These are phyloP conservation scores for Eupithecia pulchellata DNA, from an alignment of 2,888 invertebrate species.

Conservation along the genomic window DNA sequence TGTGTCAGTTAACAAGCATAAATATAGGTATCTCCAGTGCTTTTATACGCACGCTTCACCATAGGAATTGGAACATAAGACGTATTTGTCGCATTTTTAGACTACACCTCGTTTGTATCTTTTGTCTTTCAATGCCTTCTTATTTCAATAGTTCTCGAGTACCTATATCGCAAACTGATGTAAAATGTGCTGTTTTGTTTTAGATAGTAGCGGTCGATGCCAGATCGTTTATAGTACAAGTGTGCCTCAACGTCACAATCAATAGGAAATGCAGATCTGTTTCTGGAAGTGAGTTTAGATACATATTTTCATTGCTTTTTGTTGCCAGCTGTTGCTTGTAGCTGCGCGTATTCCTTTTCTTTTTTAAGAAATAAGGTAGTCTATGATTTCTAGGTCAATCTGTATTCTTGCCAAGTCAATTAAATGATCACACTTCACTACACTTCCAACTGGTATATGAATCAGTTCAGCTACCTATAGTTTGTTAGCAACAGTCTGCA, in stretches of 20 bases:
- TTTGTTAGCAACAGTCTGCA: too few relatives aligned
- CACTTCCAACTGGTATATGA: too few relatives aligned
- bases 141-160: too few relatives aligned
- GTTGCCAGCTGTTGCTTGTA: not conserved
- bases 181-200: slow-evolving; percentile 15
- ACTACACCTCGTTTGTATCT: too few relatives aligned
- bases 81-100: too few relatives aligned
- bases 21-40: too few relatives aligned
- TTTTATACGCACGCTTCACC: too few relatives aligned
- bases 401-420: not conserved
- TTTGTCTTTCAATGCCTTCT: too few relatives aligned
- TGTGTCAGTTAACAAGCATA: too few relatives aligned
- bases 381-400: not conserved
- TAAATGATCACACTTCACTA: not conserved
- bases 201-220: slow-evolving; percentile 59
- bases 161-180: not conserved
- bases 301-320: not conserved
- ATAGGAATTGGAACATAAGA: too few relatives aligned
- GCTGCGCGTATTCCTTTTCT: not conserved
- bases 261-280: slow-evolving; percentile 44
- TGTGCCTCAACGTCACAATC: slow-evolving; percentile 52
- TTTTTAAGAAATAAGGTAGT: not conserved
- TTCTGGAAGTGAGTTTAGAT: slow-evolving; percentile 57
- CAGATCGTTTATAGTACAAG: slow-evolving; percentile 48
- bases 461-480: too few relatives aligned